Conservation (phyloP, 1,140 invertebrate species). For the Drosophila fuyamai region DNA sequence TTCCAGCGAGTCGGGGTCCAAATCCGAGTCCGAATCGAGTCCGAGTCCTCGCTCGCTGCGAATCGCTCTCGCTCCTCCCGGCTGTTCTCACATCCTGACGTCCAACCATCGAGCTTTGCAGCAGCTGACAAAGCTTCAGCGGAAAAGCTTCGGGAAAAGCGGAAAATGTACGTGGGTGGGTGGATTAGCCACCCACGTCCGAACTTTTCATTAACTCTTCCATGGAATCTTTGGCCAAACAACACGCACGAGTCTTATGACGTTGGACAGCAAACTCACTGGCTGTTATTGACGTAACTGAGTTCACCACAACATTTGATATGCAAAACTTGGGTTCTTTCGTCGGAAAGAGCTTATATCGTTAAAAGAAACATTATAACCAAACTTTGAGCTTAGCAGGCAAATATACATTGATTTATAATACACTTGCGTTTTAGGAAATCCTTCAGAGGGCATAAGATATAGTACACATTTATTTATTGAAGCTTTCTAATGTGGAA, state of each 20-base stretch:
- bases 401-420: too few species aligned
- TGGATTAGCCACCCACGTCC: constrained; percentile 10
- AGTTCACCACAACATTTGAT: not conserved
- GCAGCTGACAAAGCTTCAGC: constrained; percentile 25
- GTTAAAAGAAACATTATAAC: too few species aligned
- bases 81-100: constrained; percentile 5
- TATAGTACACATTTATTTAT: too few species aligned
- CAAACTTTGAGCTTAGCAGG: too few species aligned
- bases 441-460: too few species aligned
- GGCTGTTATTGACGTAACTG: constrained; percentile 1
- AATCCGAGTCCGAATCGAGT: constrained; percentile 3
- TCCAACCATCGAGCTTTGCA: not conserved
- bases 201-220: constrained; percentile 2
- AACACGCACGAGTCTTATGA: constrained; percentile 1
- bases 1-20: constrained; percentile 5
- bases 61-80: constrained; percentile 3
- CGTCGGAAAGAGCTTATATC: too few species aligned
- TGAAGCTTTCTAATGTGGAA: too few species aligned
- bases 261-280: constrained; percentile 4
- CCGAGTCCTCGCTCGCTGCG: not conserved
- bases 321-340: not conserved
- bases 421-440: too few species aligned
- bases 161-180: not conserved
- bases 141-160: constrained; percentile 1
- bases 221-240: not conserved